Conservation (phyloP, 1,140 invertebrate genomes). For the Aphelenchoides besseyi region DNA sequence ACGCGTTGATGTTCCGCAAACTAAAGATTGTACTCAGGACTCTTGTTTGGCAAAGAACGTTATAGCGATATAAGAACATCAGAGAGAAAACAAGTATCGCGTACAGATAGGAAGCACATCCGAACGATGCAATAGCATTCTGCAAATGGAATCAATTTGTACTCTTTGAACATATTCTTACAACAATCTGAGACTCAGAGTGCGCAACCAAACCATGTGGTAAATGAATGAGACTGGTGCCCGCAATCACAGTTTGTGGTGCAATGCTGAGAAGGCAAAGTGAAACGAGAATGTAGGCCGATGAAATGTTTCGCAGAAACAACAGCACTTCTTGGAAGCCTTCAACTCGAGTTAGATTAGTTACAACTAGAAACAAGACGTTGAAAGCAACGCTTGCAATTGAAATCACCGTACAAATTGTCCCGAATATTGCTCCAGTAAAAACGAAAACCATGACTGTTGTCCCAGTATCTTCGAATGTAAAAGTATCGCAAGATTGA, state of each 20-base stretch:
- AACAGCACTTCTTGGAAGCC: slow-evolving; percentile 37
- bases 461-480: neutral
- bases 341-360: slow-evolving; percentile 32
- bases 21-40: slow-evolving; percentile 29
- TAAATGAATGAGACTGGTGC: slow-evolving; percentile 21
- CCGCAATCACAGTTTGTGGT: slow-evolving; percentile 16
- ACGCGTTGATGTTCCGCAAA: slow-evolving; percentile 29
- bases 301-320: slow-evolving; percentile 32
- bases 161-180: slow-evolving; percentile 14
- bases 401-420: slow-evolving; percentile 26
- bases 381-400: slow-evolving; percentile 30
- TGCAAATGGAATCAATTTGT: no score
- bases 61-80: slow-evolving; percentile 37
- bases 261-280: slow-evolving; percentile 24
- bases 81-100: slow-evolving; percentile 25
- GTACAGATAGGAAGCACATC: slow-evolving; percentile 24
- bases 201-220: slow-evolving; percentile 33
- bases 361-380: slow-evolving; percentile 31
- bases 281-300: slow-evolving; percentile 35
- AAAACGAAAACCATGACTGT: neutral
- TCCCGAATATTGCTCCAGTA: slow-evolving; percentile 2
- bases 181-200: slow-evolving; percentile 17
- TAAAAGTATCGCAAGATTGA: neutral
- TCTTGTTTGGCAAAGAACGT: slow-evolving; percentile 33
- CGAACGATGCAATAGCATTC: slow-evolving; percentile 26